A percentile compares a stretch with the other conserved stretches of the same genome.
Conservation (phyloP, 2,113 vertebrate species). For the Chelonoidis abingdonii region DNA sequence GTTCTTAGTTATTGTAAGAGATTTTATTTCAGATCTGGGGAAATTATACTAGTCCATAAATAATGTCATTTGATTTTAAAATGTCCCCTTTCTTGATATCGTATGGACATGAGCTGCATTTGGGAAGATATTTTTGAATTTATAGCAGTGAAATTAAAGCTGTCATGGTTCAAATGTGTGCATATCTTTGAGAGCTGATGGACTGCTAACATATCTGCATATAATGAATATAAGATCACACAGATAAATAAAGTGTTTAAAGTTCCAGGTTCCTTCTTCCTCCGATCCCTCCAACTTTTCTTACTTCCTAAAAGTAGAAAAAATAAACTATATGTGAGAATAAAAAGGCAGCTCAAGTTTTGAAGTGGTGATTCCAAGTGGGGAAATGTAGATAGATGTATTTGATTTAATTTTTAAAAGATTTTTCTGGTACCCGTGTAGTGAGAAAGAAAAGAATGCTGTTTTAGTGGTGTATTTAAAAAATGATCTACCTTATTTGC, state of each 20-base stretch:
- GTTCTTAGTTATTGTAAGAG: not conserved
- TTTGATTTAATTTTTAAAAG: not conserved
- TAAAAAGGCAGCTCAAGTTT: not conserved
- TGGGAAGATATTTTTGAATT: slow-evolving; percentile 40
- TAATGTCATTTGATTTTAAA: slow-evolving; percentile 51
- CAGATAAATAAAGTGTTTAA: slow-evolving; percentile 11
- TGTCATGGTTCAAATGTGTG: slow-evolving; percentile 43
- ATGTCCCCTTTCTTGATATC: not conserved
- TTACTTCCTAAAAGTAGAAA: not conserved
- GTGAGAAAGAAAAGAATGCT: not conserved
- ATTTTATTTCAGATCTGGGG: not conserved
- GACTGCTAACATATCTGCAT: slow-evolving; percentile 14
- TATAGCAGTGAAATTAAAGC: slow-evolving; percentile 49
- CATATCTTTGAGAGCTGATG: slow-evolving; percentile 43
- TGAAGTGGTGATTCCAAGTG: not conserved
- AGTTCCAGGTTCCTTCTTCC: not conserved
- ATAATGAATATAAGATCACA: slow-evolving; percentile 49
- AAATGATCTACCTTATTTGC: not conserved
- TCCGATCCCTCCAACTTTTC: not conserved
- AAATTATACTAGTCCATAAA: slow-evolving; percentile 25
- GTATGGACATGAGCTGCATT: not conserved
- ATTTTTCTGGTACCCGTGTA: not conserved
- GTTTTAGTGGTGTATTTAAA: not conserved
- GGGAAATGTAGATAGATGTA: not conserved
- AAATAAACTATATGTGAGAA: not conserved